These are phyloP conservation scores for Ptychoptera contaminata DNA, from an alignment of 2,888 invertebrate genomes.

Conservation along the genomic window DNA sequence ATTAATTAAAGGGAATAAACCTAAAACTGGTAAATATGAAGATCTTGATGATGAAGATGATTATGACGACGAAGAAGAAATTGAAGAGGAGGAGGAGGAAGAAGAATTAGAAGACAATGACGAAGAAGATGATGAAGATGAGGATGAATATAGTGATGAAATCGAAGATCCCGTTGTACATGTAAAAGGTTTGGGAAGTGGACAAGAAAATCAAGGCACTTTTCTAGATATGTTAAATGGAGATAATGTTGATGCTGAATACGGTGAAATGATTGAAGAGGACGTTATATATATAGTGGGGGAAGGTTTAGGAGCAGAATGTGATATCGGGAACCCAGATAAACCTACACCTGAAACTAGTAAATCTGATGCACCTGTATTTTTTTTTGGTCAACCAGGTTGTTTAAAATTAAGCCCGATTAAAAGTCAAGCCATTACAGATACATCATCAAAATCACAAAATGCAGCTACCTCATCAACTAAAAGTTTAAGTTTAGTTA, in stretches of 20 bases:
- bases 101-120: slow-evolving; percentile 8
- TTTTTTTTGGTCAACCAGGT: slow-evolving; percentile 34
- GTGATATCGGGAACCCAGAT: slow-evolving; percentile 52
- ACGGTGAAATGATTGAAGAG: slow-evolving; percentile 61
- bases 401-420: slow-evolving; percentile 30
- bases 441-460: background rate
- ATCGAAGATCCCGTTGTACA: slow-evolving; percentile 60
- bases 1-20: slow-evolving; percentile 2
- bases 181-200: slow-evolving; percentile 52
- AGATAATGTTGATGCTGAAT: slow-evolving; percentile 9
- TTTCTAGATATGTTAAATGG: slow-evolving; percentile 16
- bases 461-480: background rate
- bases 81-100: slow-evolving; percentile 14
- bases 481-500: background rate
- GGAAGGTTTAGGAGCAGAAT: slow-evolving; percentile 54
- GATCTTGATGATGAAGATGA: slow-evolving; percentile 2
- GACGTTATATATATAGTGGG: slow-evolving; percentile 52
- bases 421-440: slow-evolving; percentile 11
- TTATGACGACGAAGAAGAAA: slow-evolving; percentile 11
- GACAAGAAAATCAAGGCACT: slow-evolving; percentile 44
- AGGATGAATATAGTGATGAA: slow-evolving; percentile 38
- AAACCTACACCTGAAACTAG: slow-evolving; percentile 16
- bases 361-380: slow-evolving; percentile 18
- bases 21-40: slow-evolving; percentile 1
- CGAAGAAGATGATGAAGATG: slow-evolving; percentile 9